Evolutionary conservation across 2,888 invertebrate species (phyloP).

Genomic region (Melipona bicolor): DNA sequence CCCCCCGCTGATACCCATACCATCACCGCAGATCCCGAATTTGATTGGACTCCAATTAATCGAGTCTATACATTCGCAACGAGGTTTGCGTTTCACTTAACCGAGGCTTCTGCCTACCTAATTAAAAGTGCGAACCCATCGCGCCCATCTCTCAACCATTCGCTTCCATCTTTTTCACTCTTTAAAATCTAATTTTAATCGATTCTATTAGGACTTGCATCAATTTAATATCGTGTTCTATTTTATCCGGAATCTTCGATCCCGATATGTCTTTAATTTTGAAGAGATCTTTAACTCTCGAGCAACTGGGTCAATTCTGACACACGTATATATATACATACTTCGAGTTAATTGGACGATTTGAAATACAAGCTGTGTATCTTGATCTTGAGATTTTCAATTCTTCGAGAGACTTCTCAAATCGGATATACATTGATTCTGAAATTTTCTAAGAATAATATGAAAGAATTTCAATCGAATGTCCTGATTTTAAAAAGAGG

Average conservation of each 20-base stretch:
- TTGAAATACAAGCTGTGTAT: too few relatives aligned
- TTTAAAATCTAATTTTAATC: neutral
- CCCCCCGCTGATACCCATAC: neutral
- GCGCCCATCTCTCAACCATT: neutral
- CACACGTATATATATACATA: too few relatives aligned
- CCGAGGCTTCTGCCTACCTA: constrained; percentile 21
- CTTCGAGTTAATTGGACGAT: too few relatives aligned
- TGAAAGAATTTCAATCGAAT: neutral
- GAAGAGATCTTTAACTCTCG: neutral
- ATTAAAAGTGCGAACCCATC: constrained; percentile 35
- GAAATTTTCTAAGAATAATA: neutral
- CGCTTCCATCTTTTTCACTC: neutral
- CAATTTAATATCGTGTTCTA: neutral
- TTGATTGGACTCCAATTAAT: constrained; percentile 50
- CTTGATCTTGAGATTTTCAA: neutral
- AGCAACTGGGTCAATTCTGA: neutral
- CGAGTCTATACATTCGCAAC: constrained; percentile 40
- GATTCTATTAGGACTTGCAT: neutral
- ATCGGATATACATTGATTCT: neutral
- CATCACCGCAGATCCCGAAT: constrained; percentile 15
- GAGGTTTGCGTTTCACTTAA: constrained; percentile 45
- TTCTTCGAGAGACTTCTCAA: neutral
- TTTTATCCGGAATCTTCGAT: neutral
- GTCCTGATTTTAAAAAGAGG: neutral
- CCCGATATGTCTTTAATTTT: neutral